Conservation (phyloP, 2,797 vertebrate species). For the Champsocephalus esox region DNA sequence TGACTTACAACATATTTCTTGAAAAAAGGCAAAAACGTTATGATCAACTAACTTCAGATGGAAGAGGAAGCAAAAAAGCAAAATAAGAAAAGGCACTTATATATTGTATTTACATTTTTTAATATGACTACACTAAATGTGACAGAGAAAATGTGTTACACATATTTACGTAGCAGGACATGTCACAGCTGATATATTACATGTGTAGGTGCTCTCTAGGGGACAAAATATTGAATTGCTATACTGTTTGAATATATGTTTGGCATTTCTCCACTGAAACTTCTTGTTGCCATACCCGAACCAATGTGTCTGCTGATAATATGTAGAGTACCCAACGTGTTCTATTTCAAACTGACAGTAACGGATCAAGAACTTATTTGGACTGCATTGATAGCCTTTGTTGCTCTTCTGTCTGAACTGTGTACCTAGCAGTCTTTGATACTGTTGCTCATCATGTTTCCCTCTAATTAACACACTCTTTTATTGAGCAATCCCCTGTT, state of each 20-base stretch:
- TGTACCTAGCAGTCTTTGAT: slow-evolving; percentile 65
- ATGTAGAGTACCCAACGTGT: not conserved
- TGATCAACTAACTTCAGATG: not conserved
- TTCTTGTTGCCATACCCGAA: not conserved
- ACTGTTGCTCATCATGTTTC: slow-evolving; percentile 62
- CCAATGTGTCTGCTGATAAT: not conserved
- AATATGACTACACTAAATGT: too few species aligned
- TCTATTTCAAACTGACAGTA: not conserved
- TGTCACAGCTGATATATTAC: not conserved
- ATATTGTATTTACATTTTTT: not conserved
- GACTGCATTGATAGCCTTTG: slow-evolving; percentile 33
- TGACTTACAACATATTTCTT: not conserved
- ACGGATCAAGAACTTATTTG: slow-evolving; percentile 25
- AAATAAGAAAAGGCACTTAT: not conserved
- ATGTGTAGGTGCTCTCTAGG: not conserved
- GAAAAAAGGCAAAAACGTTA: not conserved
- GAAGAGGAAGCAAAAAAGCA: too few species aligned
- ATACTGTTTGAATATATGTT: not conserved
- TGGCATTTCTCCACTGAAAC: not conserved
- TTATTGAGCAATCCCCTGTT: slow-evolving; percentile 68
- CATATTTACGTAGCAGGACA: not conserved
- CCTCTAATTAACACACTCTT: slow-evolving; percentile 80
- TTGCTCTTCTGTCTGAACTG: slow-evolving; percentile 41
- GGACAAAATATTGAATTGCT: not conserved
- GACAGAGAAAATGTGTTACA: not conserved